Conservation (phyloP, 2,797 vertebrate species). For the Enteromius paludinosus region DNA sequence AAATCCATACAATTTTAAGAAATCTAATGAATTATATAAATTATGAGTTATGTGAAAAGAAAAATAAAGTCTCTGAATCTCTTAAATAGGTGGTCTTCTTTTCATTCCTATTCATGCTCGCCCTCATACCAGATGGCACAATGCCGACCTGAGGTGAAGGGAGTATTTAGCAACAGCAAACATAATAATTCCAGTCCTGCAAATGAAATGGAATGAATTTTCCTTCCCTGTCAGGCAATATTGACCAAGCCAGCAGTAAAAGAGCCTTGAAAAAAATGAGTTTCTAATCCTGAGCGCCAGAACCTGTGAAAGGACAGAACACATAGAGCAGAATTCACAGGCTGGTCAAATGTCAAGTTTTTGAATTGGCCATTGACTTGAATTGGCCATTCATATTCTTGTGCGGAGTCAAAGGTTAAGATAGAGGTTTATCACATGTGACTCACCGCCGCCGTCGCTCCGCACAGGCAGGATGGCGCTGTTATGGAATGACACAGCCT, state of each 20-base stretch:
- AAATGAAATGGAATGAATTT: slow-evolving; percentile 53
- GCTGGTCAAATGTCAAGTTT: slow-evolving; percentile 52
- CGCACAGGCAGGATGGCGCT: slow-evolving; percentile 72
- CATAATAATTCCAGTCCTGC: slow-evolving; percentile 55
- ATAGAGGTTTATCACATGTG: slow-evolving; percentile 71
- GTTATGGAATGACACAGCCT: slow-evolving; percentile 65
- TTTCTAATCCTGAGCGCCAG: slow-evolving; percentile 61
- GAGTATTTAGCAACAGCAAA: slow-evolving; percentile 54
- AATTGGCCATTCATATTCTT: slow-evolving; percentile 71
- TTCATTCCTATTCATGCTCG: not conserved
- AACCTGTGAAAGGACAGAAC: slow-evolving; percentile 57
- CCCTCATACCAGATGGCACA: slow-evolving; percentile 22
- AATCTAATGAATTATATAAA: not conserved
- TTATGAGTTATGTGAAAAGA: not conserved
- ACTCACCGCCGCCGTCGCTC: slow-evolving; percentile 61
- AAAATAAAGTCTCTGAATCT: not conserved
- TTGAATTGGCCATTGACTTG: slow-evolving; percentile 57
- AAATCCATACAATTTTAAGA: not conserved
- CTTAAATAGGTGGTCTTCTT: not conserved
- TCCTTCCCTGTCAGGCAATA: slow-evolving; percentile 55
- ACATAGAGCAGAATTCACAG: slow-evolving; percentile 57
- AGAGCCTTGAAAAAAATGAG: slow-evolving; percentile 60
- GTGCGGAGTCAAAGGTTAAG: slow-evolving; percentile 67
- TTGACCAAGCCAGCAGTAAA: slow-evolving; percentile 48
- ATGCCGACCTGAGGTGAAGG: slow-evolving; percentile 37